Percentiles rank a stretch among this genome's conserved stretches.
phyloP scores from a whole-genome alignment of 2,797 vertebrate genomes.

The Chelidonichthys spinosus region DNA sequence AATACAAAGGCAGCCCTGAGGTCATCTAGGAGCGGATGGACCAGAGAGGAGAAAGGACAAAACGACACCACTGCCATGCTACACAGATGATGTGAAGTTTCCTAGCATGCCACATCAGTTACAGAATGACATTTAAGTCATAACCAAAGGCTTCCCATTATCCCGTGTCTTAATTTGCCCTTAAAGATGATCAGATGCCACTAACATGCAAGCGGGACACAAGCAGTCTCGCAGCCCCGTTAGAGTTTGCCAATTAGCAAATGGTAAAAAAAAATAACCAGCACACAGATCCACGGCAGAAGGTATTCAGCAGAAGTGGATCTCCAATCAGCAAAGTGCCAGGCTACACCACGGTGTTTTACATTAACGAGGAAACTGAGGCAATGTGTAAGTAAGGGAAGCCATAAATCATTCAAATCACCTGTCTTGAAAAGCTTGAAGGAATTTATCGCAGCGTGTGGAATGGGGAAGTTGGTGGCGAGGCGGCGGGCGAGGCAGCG shows the following conservation, averaged over 20 bases:
- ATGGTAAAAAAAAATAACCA: constrained; percentile 48
- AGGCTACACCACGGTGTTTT: constrained; percentile 56
- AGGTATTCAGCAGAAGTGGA: constrained; percentile 66
- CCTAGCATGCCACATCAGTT: constrained; percentile 5
- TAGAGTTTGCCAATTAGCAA: constrained; percentile 45
- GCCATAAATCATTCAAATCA: constrained; percentile 80
- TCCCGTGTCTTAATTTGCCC: background rate
- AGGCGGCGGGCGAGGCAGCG: background rate
- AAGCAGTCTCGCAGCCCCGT: background rate
- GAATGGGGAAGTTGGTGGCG: constrained; percentile 27
- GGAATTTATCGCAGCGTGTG: constrained; percentile 59
- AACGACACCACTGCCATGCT: constrained; percentile 7
- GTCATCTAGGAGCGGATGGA: constrained; percentile 39
- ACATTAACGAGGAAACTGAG: constrained; percentile 72
- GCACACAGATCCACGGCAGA: constrained; percentile 18
- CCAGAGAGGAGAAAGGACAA: constrained; percentile 49
- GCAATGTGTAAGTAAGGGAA: constrained; percentile 66
- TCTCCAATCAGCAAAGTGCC: constrained; percentile 80
- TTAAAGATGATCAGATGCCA: constrained; percentile 3
- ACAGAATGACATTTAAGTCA: constrained; percentile 45
- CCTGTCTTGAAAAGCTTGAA: constrained; percentile 57
- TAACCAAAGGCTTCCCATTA: constrained; percentile 22
- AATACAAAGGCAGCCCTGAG: constrained; percentile 68
- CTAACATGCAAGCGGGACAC: constrained; percentile 14
- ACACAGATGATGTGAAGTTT: constrained; percentile 13